Evolutionary conservation across 1,140 invertebrate genomes (phyloP).

Genomic region (Hypothenemus hampei): DNA sequence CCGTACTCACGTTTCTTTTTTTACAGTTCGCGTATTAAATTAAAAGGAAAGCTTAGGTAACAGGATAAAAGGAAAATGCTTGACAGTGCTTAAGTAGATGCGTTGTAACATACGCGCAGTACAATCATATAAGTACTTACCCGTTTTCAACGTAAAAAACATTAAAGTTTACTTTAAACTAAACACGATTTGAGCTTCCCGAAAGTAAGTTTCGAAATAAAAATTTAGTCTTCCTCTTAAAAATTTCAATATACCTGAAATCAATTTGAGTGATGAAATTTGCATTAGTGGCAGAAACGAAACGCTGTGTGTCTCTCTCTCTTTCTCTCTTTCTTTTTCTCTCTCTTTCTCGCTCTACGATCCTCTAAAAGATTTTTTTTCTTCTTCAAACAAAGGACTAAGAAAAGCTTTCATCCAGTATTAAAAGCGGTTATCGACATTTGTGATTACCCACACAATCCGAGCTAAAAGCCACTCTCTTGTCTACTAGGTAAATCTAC

Average conservation of each 20-base stretch:
- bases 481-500: slow-evolving; percentile 25
- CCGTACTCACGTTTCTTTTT: too few relatives aligned
- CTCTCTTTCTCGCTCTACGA: slow-evolving; percentile 7
- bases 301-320: too few relatives aligned
- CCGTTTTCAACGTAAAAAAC: not conserved
- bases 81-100: slow-evolving; percentile 42
- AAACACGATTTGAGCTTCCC: not conserved
- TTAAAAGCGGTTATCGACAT: slow-evolving; percentile 26
- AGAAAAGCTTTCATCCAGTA: slow-evolving; percentile 29
- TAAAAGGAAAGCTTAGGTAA: not conserved
- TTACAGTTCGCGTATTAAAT: too few relatives aligned
- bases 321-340: too few relatives aligned
- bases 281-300: slow-evolving; percentile 23
- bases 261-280: slow-evolving; percentile 29
- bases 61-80: slow-evolving; percentile 15
- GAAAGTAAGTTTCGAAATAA: not conserved
- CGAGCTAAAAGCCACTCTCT: slow-evolving; percentile 19
- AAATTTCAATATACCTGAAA: slow-evolving; percentile 23
- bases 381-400: slow-evolving; percentile 25
- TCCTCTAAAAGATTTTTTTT: slow-evolving; percentile 11
- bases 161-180: not conserved
- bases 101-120: slow-evolving; percentile 39
- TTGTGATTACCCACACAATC: slow-evolving; percentile 28
- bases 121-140: slow-evolving; percentile 35
- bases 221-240: slow-evolving; percentile 10